phyloP scores from a whole-genome alignment of 2,888 invertebrate genomes.

The Himalopsyche japonica region DNA sequence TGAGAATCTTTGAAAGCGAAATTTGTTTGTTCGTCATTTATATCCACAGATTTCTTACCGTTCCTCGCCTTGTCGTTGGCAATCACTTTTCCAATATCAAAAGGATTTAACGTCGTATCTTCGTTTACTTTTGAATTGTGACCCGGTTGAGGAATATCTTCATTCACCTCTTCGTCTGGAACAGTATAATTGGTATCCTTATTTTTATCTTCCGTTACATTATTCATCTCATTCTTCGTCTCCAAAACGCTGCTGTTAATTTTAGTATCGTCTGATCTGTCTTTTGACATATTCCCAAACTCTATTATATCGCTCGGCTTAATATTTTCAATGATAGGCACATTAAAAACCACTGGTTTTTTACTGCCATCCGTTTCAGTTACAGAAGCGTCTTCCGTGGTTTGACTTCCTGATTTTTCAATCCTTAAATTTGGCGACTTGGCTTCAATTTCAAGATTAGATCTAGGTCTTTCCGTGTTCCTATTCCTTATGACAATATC shows the following conservation, averaged over 20 bases:
- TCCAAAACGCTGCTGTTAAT: neutral
- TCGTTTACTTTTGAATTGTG: neutral
- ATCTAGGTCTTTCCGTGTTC: constrained; percentile 6
- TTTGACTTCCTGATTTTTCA: neutral
- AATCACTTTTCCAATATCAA: neutral
- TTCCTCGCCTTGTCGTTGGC: neutral
- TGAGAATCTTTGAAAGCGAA: neutral
- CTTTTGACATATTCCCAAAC: neutral
- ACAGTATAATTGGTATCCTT: neutral
- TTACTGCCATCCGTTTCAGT: neutral
- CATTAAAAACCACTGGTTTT: constrained; percentile 22
- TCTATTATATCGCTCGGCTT: neutral
- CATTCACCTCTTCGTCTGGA: neutral
- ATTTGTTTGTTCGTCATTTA: neutral
- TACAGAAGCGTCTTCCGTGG: neutral
- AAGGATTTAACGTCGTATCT: neutral
- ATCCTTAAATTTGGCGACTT: neutral
- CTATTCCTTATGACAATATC: constrained; percentile 34
- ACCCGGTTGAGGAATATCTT: neutral
- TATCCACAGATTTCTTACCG: neutral
- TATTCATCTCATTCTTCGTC: neutral
- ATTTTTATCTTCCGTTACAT: neutral
- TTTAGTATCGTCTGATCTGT: neutral
- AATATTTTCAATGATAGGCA: constrained; percentile 9
- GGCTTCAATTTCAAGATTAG: neutral